Conservation (phyloP, 2,113 vertebrate species). For the Pituophis catenifer region DNA sequence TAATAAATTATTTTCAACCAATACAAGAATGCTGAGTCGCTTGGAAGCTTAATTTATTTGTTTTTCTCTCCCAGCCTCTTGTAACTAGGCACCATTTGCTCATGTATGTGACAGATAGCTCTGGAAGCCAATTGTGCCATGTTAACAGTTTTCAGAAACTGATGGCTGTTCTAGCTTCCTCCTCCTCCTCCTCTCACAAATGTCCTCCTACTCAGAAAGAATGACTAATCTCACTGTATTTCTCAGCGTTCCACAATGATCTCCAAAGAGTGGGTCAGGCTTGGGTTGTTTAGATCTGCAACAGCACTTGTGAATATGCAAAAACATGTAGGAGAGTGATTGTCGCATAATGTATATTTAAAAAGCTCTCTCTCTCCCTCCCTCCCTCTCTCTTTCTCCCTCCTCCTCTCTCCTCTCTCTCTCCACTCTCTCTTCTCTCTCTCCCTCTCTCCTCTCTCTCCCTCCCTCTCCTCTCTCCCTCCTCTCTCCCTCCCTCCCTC, state of each 20-base stretch:
- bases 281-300: constrained; percentile 27
- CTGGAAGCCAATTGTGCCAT: neutral
- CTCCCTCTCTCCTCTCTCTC: too few relatives aligned
- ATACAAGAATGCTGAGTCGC: neutral
- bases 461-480: too few relatives aligned
- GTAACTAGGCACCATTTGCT: constrained; percentile 12
- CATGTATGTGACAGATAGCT: accelerated
- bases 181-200: constrained; percentile 27
- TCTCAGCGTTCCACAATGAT: neutral
- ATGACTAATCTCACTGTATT: constrained; percentile 61
- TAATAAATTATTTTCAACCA: neutral
- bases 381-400: neutral
- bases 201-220: constrained; percentile 57
- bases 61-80: neutral
- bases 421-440: too few relatives aligned
- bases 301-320: neutral
- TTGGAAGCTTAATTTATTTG: neutral
- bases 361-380: constrained; percentile 23
- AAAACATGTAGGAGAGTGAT: constrained; percentile 24
- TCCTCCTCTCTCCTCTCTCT: too few relatives aligned
- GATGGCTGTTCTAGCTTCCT: neutral
- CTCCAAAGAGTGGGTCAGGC: neutral
- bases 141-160: neutral
- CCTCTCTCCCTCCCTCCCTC: too few relatives aligned
- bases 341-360: neutral